These are phyloP conservation scores for Geotrypetes seraphini DNA, from an alignment of 2,797 vertebrate genomes.

Conservation along the genomic window DNA sequence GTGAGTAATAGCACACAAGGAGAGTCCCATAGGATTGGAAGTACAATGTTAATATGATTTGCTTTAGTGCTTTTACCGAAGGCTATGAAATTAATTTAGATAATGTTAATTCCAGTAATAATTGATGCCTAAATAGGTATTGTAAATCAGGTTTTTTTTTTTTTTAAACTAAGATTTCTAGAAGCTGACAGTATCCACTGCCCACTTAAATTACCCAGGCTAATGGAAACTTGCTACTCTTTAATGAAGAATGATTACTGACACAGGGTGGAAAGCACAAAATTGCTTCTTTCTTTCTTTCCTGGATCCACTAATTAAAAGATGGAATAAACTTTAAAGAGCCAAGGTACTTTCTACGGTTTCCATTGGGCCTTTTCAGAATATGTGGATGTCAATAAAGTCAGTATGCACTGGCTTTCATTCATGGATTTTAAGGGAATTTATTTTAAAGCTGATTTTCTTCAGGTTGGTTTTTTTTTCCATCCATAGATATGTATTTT, in stretches of 20 bases:
- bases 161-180: conserved; percentile 14
- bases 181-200: conserved; percentile 9
- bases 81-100: conserved; percentile 18
- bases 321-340: conserved; percentile 22
- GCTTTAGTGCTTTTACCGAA: conserved; percentile 28
- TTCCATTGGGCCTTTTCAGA: too few species aligned
- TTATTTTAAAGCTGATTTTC: too few species aligned
- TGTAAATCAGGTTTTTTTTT: conserved; percentile 32
- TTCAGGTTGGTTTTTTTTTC: too few species aligned
- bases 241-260: conserved; percentile 15
- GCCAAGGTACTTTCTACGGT: neutral
- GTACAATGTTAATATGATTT: conserved; percentile 39
- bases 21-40: conserved; percentile 17
- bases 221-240: conserved; percentile 18
- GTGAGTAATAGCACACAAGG: conserved; percentile 29
- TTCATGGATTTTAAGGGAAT: too few species aligned
- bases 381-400: too few species aligned
- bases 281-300: conserved; percentile 7
- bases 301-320: conserved; percentile 21
- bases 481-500: too few species aligned
- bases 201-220: conserved; percentile 16
- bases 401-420: too few species aligned
- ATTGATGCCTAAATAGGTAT: conserved; percentile 32
- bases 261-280: neutral
- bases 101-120: conserved; percentile 39